These are phyloP conservation scores for Spermophilus dauricus DNA, from an alignment of 2,113 vertebrate genomes.

Conservation along the genomic window DNA sequence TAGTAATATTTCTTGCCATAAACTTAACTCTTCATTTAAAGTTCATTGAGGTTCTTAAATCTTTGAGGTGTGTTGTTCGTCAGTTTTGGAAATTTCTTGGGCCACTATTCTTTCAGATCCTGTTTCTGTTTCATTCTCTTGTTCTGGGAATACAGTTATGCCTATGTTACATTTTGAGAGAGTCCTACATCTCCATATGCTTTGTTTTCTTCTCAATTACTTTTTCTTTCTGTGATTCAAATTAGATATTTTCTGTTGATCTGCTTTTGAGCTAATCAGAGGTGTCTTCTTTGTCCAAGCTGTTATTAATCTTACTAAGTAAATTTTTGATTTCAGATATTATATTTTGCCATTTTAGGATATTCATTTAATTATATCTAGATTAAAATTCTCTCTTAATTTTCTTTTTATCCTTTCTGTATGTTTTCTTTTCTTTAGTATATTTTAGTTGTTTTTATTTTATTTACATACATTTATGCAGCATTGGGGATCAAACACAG, in stretches of 20 bases:
- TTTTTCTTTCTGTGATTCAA: background rate
- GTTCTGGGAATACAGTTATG: background rate
- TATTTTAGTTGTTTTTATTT: background rate
- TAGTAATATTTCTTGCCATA: slow-evolving; percentile 33
- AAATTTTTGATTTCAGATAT: background rate
- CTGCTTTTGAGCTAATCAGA: background rate
- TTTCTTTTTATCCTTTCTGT: background rate
- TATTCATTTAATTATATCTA: slow-evolving; percentile 9
- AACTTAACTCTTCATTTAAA: background rate
- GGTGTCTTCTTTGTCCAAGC: background rate
- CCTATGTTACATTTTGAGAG: background rate
- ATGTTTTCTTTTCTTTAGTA: background rate
- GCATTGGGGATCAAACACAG: background rate
- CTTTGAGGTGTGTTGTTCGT: background rate
- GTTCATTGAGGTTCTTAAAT: background rate
- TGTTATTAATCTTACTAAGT: background rate
- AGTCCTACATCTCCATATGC: background rate
- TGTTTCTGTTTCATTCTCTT: slow-evolving; percentile 10
- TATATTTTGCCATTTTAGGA: background rate
- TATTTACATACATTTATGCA: background rate
- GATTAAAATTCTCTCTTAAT: background rate
- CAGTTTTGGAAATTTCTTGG: background rate
- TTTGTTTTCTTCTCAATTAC: background rate
- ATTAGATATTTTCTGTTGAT: background rate
- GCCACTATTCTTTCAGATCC: background rate